Base-by-base conservation (phyloP, 1,140 invertebrate genomes). In the Tenebrio molitor region DNA sequence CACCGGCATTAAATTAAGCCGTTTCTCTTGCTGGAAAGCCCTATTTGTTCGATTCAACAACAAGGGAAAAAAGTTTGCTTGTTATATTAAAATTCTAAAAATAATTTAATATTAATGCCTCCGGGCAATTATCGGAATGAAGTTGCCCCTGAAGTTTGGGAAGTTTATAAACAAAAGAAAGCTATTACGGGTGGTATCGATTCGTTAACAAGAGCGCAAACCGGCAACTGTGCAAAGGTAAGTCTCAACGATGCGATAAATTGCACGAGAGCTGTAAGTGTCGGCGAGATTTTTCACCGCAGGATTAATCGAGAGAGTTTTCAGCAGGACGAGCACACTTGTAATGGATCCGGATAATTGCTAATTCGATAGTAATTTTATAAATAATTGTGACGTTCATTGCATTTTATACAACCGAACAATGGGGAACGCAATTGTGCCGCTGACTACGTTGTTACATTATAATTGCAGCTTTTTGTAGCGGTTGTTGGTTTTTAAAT, bases 21-120 rank as follows among this genome's bases (percentile, higher is more conserved):
- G 25, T 29, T 29, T 29, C 25, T 29, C n/a, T n/a, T n/a, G n/a
- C n/a, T n/a, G n/a, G n/a, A n/a, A n/a, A n/a, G n/a, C n/a, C n/a
- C n/a, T n/a, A n/a, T n/a, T n/a, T n/a, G n/a, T n/a, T n/a, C n/a
- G n/a, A n/a, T n/a, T n/a, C n/a, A n/a, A n/a, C n/a, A n/a, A n/a
- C n/a, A n/a, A n/a, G n/a, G n/a, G n/a, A n/a, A n/a, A n/a, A n/a
- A n/a, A n/a, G n/a, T n/a, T n/a, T n/a, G n/a, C n/a, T n/a, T n/a
- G n/a, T n/a, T n/a, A n/a, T 46, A 17, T 46, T 50, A 21, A 50
- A 50, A 19, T 50, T 50, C 44, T 50, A 50, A 50, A 50, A 50
- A 50, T 50, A 50, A 50, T 50, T n/a, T n/a, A n/a, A n/a, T n/a
- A n/a, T 50, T 50, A 17, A 50, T 50, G 44, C 44, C 44, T 21